phyloP scores from a whole-genome alignment of 2,888 invertebrate species.

The Megaustenia siamemsis region DNA sequence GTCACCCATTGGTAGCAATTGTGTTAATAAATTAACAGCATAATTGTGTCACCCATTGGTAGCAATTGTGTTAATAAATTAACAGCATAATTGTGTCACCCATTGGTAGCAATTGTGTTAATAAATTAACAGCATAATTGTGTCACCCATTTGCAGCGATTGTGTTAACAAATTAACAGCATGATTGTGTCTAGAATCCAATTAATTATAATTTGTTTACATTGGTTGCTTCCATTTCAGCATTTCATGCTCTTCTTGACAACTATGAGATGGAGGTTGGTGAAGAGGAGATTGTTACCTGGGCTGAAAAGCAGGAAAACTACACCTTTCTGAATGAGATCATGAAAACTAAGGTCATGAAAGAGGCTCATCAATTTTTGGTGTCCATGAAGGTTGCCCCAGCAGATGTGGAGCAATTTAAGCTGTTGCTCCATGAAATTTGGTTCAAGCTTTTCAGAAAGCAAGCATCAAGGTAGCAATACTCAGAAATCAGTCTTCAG shows the following conservation, averaged over 20 bases:
- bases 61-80: no score
- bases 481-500: neutral
- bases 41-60: no score
- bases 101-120: no score
- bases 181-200: no score
- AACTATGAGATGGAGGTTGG: conserved; percentile 78
- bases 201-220: no score
- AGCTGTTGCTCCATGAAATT: conserved; percentile 73
- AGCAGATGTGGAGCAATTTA: conserved; percentile 71
- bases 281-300: conserved; percentile 73
- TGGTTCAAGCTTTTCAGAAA: conserved; percentile 79
- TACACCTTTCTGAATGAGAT: conserved; percentile 75
- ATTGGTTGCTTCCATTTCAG: conserved; percentile 61
- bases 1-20: no score
- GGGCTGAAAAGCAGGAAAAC: conserved; percentile 77
- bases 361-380: conserved; percentile 77
- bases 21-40: no score
- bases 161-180: no score
- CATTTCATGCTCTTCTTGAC: conserved; percentile 77
- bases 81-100: no score
- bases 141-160: no score
- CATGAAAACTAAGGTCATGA: conserved; percentile 78
- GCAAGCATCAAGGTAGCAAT: conserved; percentile 58
- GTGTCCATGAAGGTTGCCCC: conserved; percentile 70
- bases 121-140: no score